Base-by-base conservation (phyloP, 1,140 invertebrate species). In the Grapholita molesta region DNA sequence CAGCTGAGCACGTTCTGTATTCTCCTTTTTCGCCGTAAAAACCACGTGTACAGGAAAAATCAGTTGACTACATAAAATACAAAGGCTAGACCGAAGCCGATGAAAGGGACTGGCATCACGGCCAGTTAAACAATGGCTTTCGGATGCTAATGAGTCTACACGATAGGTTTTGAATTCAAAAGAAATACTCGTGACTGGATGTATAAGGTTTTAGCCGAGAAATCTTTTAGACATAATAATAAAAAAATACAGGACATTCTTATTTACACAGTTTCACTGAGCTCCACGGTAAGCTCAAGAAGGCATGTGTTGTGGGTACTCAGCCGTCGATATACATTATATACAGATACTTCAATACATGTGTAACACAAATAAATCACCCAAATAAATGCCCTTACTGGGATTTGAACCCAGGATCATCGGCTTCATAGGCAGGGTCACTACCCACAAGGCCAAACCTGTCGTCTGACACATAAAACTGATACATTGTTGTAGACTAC, bases 61-160 rank as follows among this genome's bases (percentile, higher is more conserved):
- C 55, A 61, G 55, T 61, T 32, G 28, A 61, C 48, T 70, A 70
- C 73, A 76, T 61, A 67, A 69, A 76, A 70, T 69, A 76, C 55
- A 76, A 73, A 72, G 48, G 57, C 24, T 15, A 21, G 23, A 57
- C 53, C 12, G 48, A 71, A 67, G 55, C 74, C 64, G 71, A 73
- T 69, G 67, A 70, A 71, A 71, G 66, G 64, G 57, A 69, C 18
- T 42, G 48, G 55, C 68, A 52, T 38, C 25, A 72, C 69, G 74
- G 74, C 70, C 74, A 72, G 70, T 75, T 72, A 75, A 70, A 67
- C 70, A 71, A 71, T 71, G 32, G 61, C 70, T 70, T 75, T 72
- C 33, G 70, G 69, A 69, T 70, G 61, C 66, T 69, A 75, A 73
- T 70, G 74, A 75, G 70, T 72, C 69, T 70, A 61, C n/a, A 57